Evolutionary conservation across 1,140 invertebrate genomes (phyloP).

Genomic region (Neelides sp.): DNA sequence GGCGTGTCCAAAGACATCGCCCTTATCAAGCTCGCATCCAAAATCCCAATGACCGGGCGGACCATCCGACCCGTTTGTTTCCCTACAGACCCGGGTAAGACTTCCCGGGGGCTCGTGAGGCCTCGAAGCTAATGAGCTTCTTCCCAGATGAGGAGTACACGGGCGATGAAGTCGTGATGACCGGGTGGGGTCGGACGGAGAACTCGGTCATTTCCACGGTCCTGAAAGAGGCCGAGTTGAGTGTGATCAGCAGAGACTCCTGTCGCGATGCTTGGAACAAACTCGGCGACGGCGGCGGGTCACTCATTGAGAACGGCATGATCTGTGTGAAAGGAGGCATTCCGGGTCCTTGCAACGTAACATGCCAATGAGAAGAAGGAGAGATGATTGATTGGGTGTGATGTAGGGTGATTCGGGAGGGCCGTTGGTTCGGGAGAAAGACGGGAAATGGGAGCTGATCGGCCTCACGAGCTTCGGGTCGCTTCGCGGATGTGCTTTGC

Average conservation of each 20-base stretch:
- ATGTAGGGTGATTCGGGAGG: constrained; percentile 23
- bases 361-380: constrained; percentile 1
- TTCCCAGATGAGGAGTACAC: constrained; percentile 9
- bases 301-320: constrained; percentile 13
- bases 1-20: constrained; percentile 16
- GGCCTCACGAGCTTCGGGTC: constrained; percentile 26
- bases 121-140: neutral
- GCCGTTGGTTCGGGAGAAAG: constrained; percentile 11
- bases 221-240: constrained; percentile 13
- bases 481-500: constrained; percentile 18
- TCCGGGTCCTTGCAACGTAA: constrained; percentile 21
- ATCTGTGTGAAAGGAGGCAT: constrained; percentile 18
- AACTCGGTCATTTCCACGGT: constrained; percentile 21
- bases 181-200: constrained; percentile 26
- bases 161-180: constrained; percentile 10
- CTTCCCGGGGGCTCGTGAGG: neutral
- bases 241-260: constrained; percentile 11
- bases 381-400: neutral
- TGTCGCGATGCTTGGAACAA: constrained; percentile 12
- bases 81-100: constrained; percentile 11
- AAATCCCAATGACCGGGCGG: constrained; percentile 3
- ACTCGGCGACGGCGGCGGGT: constrained; percentile 14
- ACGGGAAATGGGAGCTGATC: constrained; percentile 13
- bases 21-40: constrained; percentile 15
- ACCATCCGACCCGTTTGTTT: constrained; percentile 20